A percentile compares a stretch with the other conserved stretches of the same genome.
phyloP scores from a whole-genome alignment of 2,888 invertebrate genomes.

The Oegoconia quadripuncta region DNA sequence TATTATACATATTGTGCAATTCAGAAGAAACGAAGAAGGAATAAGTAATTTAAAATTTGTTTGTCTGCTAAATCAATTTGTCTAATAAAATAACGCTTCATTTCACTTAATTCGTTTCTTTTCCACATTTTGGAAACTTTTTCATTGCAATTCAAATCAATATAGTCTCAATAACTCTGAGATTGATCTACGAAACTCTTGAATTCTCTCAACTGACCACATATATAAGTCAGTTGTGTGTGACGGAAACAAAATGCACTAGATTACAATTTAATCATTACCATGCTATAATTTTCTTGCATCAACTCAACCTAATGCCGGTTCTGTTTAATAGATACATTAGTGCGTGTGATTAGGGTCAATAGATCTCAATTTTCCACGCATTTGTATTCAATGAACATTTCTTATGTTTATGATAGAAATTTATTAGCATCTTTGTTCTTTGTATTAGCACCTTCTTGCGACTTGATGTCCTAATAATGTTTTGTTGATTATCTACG shows the following conservation, averaged over 20 bases:
- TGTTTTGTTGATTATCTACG: not conserved
- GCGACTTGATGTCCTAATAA: not conserved
- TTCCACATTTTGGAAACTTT: too few relatives aligned
- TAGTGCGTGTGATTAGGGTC: slow-evolving; percentile 54
- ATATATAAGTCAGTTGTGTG: too few relatives aligned
- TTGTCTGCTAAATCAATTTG: too few relatives aligned
- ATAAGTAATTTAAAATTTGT: too few relatives aligned
- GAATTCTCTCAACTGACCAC: not conserved
- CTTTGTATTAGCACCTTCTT: not conserved
- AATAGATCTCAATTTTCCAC: slow-evolving; percentile 28
- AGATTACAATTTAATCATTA: slow-evolving; percentile 12
- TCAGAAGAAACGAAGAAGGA: too few relatives aligned
- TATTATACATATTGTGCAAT: too few relatives aligned
- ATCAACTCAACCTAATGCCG: slow-evolving; percentile 29
- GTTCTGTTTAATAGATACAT: slow-evolving; percentile 45
- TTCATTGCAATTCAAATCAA: not conserved
- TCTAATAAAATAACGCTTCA: too few relatives aligned
- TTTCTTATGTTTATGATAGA: too few relatives aligned
- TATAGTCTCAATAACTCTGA: not conserved
- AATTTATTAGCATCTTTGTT: slow-evolving; percentile 1
- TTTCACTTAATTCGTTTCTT: too few relatives aligned
- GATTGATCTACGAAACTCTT: not conserved
- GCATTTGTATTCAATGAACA: slow-evolving; percentile 1
- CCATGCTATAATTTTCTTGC: slow-evolving; percentile 30
- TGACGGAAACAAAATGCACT: slow-evolving; percentile 3